Percentiles rank a stretch among this genome's conserved stretches.
These are phyloP conservation scores for Galaxias olidus DNA, from an alignment of 2,797 vertebrate genomes.

Conservation along the genomic window DNA sequence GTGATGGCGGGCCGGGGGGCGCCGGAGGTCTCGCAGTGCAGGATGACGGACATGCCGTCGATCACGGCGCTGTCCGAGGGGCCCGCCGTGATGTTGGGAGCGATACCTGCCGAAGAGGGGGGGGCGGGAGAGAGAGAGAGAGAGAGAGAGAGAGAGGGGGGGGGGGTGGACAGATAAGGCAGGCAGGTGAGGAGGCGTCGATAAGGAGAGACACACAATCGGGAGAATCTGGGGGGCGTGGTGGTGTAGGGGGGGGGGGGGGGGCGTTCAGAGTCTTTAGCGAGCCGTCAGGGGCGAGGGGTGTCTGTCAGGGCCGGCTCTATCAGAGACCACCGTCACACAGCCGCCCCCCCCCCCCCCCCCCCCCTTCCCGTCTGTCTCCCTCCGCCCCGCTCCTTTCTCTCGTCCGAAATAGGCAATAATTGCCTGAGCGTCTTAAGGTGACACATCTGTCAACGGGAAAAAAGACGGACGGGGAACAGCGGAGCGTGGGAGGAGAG, in stretches of 20 bases:
- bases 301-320: conserved; percentile 61
- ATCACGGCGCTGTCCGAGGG: conserved; percentile 96
- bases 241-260: background rate
- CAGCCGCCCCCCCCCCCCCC: conserved; percentile 37
- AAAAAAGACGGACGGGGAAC: conserved; percentile 18
- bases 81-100: conserved; percentile 95
- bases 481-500: conserved; percentile 49
- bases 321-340: conserved; percentile 36
- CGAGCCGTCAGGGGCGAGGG: conserved; percentile 16
- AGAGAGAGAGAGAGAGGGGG: background rate
- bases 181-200: conserved; percentile 51
- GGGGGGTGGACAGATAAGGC: background rate
- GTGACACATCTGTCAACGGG: conserved; percentile 63
- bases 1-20: conserved; percentile 94
- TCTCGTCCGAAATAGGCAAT: conserved; percentile 65
- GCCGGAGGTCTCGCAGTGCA: conserved; percentile 94
- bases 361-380: conserved; percentile 29
- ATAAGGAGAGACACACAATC: conserved; percentile 56
- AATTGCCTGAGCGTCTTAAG: conserved; percentile 60
- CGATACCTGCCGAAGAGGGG: conserved; percentile 70
- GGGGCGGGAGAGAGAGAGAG: background rate
- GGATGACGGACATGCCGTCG: conserved; percentile 90
- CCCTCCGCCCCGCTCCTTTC: conserved; percentile 46
- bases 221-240: background rate
- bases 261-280: background rate